Percentiles rank a stretch among this genome's conserved stretches.
Evolutionary conservation across 2,113 vertebrate species (phyloP).

Genomic region (Neolamprologus kungweensis): DNA sequence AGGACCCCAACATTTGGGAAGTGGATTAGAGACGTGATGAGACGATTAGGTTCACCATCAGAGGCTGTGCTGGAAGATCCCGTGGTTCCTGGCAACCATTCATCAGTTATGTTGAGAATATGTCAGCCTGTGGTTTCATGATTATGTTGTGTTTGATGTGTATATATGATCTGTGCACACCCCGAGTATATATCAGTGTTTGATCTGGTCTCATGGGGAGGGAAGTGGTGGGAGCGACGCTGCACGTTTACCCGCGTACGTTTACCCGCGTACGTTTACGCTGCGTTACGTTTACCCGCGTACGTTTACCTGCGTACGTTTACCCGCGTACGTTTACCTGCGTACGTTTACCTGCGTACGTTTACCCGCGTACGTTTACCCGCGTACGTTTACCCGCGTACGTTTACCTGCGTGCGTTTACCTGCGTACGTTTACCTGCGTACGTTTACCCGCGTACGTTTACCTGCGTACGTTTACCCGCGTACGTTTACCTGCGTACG

Average conservation of each 20-base stretch:
- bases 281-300: fast-evolving
- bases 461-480: no score
- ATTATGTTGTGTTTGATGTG: not conserved
- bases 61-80: not conserved
- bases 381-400: fast-evolving
- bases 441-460: no score
- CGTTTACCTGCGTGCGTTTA: no score
- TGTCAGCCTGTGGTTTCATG: not conserved
- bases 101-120: not conserved
- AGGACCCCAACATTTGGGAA: not conserved
- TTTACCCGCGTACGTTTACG: no score
- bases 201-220: not conserved
- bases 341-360: no score
- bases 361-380: fast-evolving
- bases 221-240: not conserved
- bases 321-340: no score
- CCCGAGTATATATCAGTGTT: not conserved
- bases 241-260: fast-evolving
- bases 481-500: fast-evolving
- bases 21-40: not conserved
- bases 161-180: not conserved
- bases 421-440: no score
- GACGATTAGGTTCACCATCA: not conserved
- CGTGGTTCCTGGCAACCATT: not conserved
- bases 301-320: no score